Evolutionary conservation across 2,797 vertebrate species (phyloP).

Genomic region (Enteromius anoplus): DNA sequence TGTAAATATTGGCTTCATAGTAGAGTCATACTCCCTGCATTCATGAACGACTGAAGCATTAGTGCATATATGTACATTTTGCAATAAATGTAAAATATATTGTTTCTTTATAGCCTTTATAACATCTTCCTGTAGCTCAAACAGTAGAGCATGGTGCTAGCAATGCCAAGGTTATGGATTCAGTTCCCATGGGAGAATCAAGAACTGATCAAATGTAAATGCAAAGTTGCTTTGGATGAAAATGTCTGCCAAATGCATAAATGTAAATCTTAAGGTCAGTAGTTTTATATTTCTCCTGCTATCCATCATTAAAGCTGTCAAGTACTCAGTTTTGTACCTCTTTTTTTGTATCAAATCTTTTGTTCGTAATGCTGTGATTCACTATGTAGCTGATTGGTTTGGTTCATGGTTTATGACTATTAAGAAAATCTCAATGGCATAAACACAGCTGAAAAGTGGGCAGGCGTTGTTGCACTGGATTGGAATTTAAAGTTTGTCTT

Average conservation of each 20-base stretch:
- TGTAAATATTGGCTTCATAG: neutral
- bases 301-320: neutral
- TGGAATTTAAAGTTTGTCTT: neutral
- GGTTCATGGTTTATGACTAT: neutral
- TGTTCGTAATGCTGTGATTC: neutral
- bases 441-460: constrained; percentile 10
- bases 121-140: neutral
- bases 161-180: neutral
- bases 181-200: neutral
- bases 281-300: neutral
- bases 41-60: no score
- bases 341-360: neutral
- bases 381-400: neutral
- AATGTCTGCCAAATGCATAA: neutral
- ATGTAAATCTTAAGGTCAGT: neutral
- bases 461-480: no score
- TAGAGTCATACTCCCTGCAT: neutral
- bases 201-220: neutral
- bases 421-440: constrained; percentile 11
- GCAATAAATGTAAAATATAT: constrained; percentile 1
- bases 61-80: neutral
- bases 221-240: neutral
- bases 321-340: neutral
- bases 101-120: neutral
- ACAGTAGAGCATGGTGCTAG: constrained; percentile 1